Base-by-base conservation (phyloP, 30 jellyfish, hydroid and myxozoan species). In the Chironex yamaguchii region DNA sequence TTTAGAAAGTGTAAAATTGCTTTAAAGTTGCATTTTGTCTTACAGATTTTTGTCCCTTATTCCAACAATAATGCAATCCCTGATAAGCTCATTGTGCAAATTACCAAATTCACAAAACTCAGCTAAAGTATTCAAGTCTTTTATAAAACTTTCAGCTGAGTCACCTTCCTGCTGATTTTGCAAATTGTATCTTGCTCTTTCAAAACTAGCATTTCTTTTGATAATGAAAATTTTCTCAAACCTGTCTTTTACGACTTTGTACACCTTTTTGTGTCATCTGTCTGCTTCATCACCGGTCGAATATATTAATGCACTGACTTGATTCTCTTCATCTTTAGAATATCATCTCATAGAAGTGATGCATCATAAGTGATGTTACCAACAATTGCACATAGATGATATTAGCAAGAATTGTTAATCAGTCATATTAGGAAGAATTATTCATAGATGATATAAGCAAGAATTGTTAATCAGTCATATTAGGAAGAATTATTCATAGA, bases 251-350 rank as follows among this genome's bases (percentile, higher is more conserved):
- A 50, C 66, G 23, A 23, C 23, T 50, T 50, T 50, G 66, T 50
- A 50, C 23, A n/a, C 0, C 66, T 50, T 50, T 50, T 27, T 50
- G 23, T 50, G n/a, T n/a, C n/a, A n/a, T n/a, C n/a, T n/a, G n/a
- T n/a, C n/a, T n/a, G n/a, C n/a, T n/a, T n/a, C 20, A 2, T 50
- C 66, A 27, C 66, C 66, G 2, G 23, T 50, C 23, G 66, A 50
- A 2, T 50, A 50, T 50, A 50, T 50, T 27, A 50, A 27, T 50
- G 66, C 23, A 27, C 23, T 50, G 3, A 50, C 66, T 50, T 50
- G 66, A 50, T 27, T 50, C 66, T 50, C 66, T 50, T 50, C 66
- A 50, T 50, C 66, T 50, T n/a, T n/a, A n/a, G n/a, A n/a, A n/a
- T n/a, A n/a, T n/a, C n/a, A n/a, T n/a, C n/a, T n/a, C n/a, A n/a